Conservation (phyloP, 2,888 invertebrate species). For the Thelaira solivaga region DNA sequence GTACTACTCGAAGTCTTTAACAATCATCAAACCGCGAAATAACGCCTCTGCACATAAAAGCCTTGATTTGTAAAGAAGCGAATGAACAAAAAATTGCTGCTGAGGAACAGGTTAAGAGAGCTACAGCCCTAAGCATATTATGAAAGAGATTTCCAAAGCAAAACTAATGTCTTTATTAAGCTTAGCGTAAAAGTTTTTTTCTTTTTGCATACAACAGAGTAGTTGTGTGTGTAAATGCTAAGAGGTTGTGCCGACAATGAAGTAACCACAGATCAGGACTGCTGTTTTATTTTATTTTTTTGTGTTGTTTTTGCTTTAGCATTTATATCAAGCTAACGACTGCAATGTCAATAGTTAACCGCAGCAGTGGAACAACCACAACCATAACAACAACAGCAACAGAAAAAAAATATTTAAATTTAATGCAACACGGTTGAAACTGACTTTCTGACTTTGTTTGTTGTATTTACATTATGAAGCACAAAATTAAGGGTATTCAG, state of each 20-base stretch:
- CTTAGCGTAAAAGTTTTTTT: conserved; percentile 12
- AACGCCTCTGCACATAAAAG: conserved; percentile 1
- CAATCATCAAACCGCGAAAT: conserved; percentile 17
- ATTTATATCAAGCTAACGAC: conserved; percentile 17
- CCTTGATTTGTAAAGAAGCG: background rate
- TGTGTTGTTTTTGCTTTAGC: background rate
- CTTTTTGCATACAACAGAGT: background rate
- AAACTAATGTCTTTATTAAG: conserved; percentile 56
- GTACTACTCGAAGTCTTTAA: background rate
- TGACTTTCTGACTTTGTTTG: conserved; percentile 12
- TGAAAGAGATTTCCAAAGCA: conserved; percentile 6
- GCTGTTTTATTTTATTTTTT: background rate
- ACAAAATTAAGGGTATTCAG: background rate
- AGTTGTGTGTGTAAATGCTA: background rate
- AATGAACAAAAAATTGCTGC: background rate
- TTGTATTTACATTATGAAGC: conserved; percentile 8
- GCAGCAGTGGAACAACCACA: background rate
- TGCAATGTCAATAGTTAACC: conserved; percentile 26
- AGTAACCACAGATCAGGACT: conserved; percentile 12
- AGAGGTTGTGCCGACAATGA: background rate
- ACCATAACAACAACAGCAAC: background rate
- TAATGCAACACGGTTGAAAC: conserved; percentile 23
- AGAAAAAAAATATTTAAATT: conserved; percentile 32
- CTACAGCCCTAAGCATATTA: background rate
- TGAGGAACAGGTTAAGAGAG: conserved; percentile 19